Conservation (phyloP, 1,140 invertebrate species). For the Drosophila nebulosa region DNA sequence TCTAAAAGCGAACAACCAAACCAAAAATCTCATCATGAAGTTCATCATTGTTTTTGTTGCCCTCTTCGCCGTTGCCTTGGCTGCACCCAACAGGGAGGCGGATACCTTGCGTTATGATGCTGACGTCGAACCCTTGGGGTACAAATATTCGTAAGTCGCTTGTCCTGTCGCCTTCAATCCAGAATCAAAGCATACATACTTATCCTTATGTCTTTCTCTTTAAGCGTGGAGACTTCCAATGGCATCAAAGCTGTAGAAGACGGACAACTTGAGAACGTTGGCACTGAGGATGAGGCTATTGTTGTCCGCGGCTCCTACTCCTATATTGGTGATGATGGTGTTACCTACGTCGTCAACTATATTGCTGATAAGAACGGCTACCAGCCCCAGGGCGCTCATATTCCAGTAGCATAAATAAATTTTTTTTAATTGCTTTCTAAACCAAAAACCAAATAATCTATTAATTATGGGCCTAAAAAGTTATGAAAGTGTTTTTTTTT, state of each 20-base stretch:
- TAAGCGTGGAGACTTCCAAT: constrained; percentile 55
- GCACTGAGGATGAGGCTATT: constrained; percentile 74
- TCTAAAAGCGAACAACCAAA: constrained; percentile 2
- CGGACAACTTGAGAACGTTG: constrained; percentile 42
- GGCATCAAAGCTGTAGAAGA: not conserved
- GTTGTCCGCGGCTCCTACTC: constrained; percentile 83
- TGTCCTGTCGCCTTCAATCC: not conserved
- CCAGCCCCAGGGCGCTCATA: constrained; percentile 86
- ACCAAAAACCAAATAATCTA: not conserved
- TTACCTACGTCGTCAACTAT: constrained; percentile 85
- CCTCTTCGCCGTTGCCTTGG: constrained; percentile 67
- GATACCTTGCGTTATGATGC: constrained; percentile 61
- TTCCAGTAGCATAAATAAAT: constrained; percentile 81
- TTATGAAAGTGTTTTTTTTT: no score
- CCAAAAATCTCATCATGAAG: constrained; percentile 51
- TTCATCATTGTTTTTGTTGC: constrained; percentile 68
- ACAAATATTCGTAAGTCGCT: constrained; percentile 81
- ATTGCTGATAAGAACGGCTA: constrained; percentile 90
- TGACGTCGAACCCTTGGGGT: constrained; percentile 81
- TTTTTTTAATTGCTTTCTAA: not conserved
- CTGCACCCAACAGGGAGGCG: constrained; percentile 43
- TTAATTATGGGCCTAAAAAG: no score
- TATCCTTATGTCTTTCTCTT: not conserved
- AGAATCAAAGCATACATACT: not conserved
- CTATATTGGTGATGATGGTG: constrained; percentile 85